Evolutionary conservation across 1,140 invertebrate genomes (phyloP).

Genomic region (Lucilia sericata): DNA sequence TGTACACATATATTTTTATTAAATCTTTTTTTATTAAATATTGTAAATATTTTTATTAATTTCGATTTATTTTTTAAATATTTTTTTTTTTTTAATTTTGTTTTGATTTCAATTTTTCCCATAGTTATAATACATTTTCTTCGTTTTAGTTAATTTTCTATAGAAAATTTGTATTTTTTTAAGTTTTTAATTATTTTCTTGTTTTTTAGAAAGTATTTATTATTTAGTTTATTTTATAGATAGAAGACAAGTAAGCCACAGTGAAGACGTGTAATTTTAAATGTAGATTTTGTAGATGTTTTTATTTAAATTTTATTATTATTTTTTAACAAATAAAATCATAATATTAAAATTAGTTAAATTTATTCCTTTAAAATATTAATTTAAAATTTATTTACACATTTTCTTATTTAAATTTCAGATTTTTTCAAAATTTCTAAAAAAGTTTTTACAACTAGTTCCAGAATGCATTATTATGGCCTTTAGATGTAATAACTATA

Average conservation of each 20-base stretch:
- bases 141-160: too few species aligned
- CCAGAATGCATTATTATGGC: too few species aligned
- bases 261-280: constrained; percentile 10
- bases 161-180: neutral
- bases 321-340: neutral
- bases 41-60: neutral
- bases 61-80: neutral
- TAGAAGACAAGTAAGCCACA: constrained; percentile 3
- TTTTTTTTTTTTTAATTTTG: neutral
- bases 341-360: neutral
- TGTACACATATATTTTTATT: neutral
- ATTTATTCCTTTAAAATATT: too few species aligned
- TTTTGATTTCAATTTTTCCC: neutral
- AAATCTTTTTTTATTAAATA: neutral
- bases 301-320: neutral
- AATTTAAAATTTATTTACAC: neutral
- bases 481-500: too few species aligned
- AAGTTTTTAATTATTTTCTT: neutral
- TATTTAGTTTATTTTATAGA: neutral
- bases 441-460: too few species aligned
- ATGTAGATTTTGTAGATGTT: neutral
- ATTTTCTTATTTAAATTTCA: neutral
- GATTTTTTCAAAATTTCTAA: too few species aligned
- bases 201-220: too few species aligned
- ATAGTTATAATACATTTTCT: too few species aligned